These are phyloP conservation scores for Contarinia nasturtii DNA, from an alignment of 1,140 invertebrate species.

Conservation along the genomic window DNA sequence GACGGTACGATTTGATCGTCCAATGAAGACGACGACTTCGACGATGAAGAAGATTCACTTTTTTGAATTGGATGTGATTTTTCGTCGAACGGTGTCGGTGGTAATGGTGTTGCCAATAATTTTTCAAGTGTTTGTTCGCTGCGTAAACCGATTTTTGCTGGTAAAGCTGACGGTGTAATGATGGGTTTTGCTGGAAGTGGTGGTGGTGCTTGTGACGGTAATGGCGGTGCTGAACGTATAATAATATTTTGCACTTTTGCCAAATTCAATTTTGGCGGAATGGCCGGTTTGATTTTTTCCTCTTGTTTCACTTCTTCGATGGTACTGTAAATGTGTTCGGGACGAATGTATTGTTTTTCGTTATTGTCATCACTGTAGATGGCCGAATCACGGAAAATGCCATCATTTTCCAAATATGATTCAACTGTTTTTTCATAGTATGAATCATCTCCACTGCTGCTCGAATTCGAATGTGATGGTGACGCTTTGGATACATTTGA, in stretches of 20 bases:
- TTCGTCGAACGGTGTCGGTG: too few relatives aligned
- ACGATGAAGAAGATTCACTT: too few relatives aligned
- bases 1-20: too few relatives aligned
- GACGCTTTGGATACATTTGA: too few relatives aligned
- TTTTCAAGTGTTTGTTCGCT: too few relatives aligned
- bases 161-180: background rate
- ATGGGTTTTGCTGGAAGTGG: slow-evolving; percentile 6
- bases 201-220: slow-evolving; percentile 7
- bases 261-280: slow-evolving; percentile 6
- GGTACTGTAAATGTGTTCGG: slow-evolving; percentile 3
- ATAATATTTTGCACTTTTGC: too few relatives aligned
- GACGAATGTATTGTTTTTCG: slow-evolving; percentile 11
- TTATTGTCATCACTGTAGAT: slow-evolving; percentile 61
- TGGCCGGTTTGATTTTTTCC: slow-evolving; percentile 10
- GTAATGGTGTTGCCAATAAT: too few relatives aligned
- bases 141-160: too few relatives aligned
- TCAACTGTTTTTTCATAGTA: slow-evolving; percentile 21
- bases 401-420: slow-evolving; percentile 30
- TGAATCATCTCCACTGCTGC: slow-evolving; percentile 7
- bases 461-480: too few relatives aligned
- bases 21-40: too few relatives aligned
- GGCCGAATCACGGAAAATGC: slow-evolving; percentile 60
- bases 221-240: slow-evolving; percentile 5
- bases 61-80: too few relatives aligned
- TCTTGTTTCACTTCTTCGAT: slow-evolving; percentile 7